Percentiles rank a stretch among this genome's conserved stretches.
These are phyloP conservation scores for Amblyopsis rosae DNA, from an alignment of 2,113 vertebrate species.

Conservation along the genomic window DNA sequence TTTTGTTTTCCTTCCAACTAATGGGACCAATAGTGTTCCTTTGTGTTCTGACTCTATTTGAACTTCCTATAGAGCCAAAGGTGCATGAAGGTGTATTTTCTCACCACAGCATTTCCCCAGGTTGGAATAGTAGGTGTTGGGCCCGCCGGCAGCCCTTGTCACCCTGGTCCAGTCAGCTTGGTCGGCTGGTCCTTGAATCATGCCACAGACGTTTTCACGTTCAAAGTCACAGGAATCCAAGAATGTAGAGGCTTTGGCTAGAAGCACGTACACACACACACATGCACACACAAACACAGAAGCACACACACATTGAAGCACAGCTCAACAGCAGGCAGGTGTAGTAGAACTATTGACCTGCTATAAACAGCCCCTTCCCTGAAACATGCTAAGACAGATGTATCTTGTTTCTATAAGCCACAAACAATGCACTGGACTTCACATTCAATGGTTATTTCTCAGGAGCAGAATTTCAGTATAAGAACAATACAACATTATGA, in stretches of 20 bases:
- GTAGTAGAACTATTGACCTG: slow-evolving; percentile 45
- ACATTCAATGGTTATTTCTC: background rate
- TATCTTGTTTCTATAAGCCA: background rate
- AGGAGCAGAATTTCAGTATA: no score
- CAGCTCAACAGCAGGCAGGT: background rate
- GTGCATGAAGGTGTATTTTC: background rate
- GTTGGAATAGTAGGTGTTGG: slow-evolving; percentile 82
- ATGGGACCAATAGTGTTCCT: no score
- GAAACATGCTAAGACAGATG: no score
- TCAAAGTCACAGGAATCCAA: slow-evolving; percentile 93
- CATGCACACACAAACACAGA: slow-evolving; percentile 11
- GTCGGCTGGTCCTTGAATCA: slow-evolving; percentile 84
- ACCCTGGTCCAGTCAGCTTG: slow-evolving; percentile 78
- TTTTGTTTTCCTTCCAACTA: no score
- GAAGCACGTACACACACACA: slow-evolving; percentile 11
- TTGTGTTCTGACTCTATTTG: no score
- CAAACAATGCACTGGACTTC: background rate
- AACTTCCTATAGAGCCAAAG: no score
- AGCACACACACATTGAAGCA: background rate
- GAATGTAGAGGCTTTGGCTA: slow-evolving; percentile 85
- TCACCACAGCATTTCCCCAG: slow-evolving; percentile 87
- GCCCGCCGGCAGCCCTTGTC: slow-evolving; percentile 68
- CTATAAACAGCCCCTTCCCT: slow-evolving; percentile 26
- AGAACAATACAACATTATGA: no score
- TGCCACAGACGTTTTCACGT: slow-evolving; percentile 88